These are phyloP conservation scores for Vesta saturnalis DNA, from an alignment of 2,888 invertebrate genomes.

Conservation along the genomic window DNA sequence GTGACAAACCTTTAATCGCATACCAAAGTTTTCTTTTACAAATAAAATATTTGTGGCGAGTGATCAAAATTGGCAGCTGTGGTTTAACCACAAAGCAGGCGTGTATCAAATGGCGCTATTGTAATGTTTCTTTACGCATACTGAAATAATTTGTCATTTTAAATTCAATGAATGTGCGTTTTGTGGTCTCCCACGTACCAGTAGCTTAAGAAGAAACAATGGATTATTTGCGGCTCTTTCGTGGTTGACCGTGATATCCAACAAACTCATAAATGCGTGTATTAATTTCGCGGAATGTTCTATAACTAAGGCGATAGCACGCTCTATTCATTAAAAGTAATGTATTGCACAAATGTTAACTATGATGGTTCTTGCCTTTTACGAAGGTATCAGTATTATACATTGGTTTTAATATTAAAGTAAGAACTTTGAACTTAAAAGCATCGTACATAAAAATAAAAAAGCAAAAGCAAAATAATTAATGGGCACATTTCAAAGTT, in stretches of 20 bases:
- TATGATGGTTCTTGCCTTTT: background rate
- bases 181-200: constrained; percentile 38
- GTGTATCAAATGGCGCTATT: constrained; percentile 37
- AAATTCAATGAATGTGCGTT: constrained; percentile 37
- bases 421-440: too few relatives aligned
- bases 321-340: background rate
- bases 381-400: background rate
- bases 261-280: constrained; percentile 30
- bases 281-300: constrained; percentile 32
- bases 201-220: constrained; percentile 36
- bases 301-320: constrained; percentile 19
- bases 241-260: constrained; percentile 31
- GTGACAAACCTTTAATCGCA: background rate
- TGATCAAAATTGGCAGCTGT: constrained; percentile 26
- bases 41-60: constrained; percentile 26
- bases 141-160: constrained; percentile 37
- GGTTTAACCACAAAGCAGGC: constrained; percentile 35
- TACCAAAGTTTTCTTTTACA: background rate
- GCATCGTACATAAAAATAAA: too few relatives aligned
- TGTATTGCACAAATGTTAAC: background rate
- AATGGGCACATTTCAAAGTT: too few relatives aligned
- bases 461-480: too few relatives aligned
- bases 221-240: constrained; percentile 34
- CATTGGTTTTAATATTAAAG: too few relatives aligned
- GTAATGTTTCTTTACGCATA: constrained; percentile 31